Evolutionary conservation across 2,797 vertebrate genomes (phyloP).

Genomic region (Lepus oiostolus): DNA sequence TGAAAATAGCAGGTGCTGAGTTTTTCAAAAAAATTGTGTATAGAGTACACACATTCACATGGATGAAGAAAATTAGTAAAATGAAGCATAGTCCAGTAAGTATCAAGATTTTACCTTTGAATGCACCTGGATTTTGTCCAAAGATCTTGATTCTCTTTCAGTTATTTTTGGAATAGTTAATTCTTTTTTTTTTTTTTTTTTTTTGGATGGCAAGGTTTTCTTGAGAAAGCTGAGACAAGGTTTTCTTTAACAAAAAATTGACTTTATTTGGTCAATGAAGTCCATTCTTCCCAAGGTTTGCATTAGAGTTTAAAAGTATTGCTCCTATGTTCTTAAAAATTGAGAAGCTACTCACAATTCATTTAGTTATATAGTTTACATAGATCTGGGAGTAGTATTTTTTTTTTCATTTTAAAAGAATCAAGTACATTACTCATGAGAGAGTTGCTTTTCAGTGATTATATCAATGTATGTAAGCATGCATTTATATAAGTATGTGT

Average conservation of each 20-base stretch:
- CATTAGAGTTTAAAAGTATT: constrained; percentile 63
- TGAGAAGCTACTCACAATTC: not conserved
- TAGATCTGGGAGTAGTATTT: not conserved
- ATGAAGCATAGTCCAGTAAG: not conserved
- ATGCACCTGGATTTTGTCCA: not conserved
- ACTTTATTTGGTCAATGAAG: constrained; percentile 53
- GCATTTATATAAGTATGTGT: not conserved
- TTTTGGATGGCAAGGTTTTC: constrained; percentile 45
- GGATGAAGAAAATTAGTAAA: constrained; percentile 39
- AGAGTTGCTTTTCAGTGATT: not conserved
- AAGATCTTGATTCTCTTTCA: constrained; percentile 63
- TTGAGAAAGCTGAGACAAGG: constrained; percentile 38
- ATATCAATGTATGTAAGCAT: not conserved
- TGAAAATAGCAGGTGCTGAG: constrained; percentile 29
- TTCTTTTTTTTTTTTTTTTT: constrained; percentile 31
- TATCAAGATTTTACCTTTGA: constrained; percentile 27
- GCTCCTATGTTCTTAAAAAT: constrained; percentile 29
- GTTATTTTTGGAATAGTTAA: constrained; percentile 57
- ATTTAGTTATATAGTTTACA: not conserved
- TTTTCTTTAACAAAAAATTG: constrained; percentile 55
- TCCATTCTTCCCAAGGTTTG: not conserved
- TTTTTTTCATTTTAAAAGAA: constrained; percentile 57
- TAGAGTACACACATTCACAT: not conserved
- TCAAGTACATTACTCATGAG: not conserved
- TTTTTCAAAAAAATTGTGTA: not conserved